Conservation (phyloP, 2,113 vertebrate species). For the Anhinga rufa region DNA sequence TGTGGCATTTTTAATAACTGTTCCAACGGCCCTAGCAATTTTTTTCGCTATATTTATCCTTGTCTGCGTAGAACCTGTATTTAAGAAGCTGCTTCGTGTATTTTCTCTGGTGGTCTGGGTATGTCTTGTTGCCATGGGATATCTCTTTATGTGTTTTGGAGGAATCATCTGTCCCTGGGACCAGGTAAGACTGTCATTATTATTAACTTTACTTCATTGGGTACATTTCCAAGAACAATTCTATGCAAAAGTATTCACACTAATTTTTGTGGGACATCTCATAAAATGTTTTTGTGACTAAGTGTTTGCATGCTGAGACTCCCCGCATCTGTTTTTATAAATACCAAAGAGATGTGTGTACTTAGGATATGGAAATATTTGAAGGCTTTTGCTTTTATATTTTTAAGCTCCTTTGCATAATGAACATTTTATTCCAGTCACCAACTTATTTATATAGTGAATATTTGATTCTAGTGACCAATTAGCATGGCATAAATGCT, state of each 20-base stretch:
- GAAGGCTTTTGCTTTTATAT: background rate
- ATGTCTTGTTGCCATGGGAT: conserved; percentile 94
- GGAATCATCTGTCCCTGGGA: conserved; percentile 96
- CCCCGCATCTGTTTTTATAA: background rate
- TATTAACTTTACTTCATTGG: background rate
- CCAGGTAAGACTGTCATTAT: conserved; percentile 81
- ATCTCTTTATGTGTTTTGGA: conserved; percentile 97
- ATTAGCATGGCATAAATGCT: background rate
- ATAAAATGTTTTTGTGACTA: background rate
- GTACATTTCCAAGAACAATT: background rate
- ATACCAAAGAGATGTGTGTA: background rate
- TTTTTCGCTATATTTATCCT: conserved; percentile 96
- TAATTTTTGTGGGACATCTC: background rate
- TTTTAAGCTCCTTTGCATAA: background rate
- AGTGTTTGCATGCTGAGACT: background rate
- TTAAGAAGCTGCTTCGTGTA: conserved; percentile 92
- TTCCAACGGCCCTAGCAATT: conserved; percentile 92
- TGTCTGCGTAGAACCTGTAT: conserved; percentile 93
- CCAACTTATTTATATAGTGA: background rate
- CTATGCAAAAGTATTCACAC: background rate
- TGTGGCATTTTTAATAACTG: conserved; percentile 93
- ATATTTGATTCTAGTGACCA: background rate
- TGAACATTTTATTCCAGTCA: background rate
- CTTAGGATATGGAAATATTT: background rate
- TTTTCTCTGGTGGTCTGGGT: conserved; percentile 96